These are phyloP conservation scores for Eupithecia subfuscata DNA, from an alignment of 2,888 invertebrate species.

Conservation along the genomic window DNA sequence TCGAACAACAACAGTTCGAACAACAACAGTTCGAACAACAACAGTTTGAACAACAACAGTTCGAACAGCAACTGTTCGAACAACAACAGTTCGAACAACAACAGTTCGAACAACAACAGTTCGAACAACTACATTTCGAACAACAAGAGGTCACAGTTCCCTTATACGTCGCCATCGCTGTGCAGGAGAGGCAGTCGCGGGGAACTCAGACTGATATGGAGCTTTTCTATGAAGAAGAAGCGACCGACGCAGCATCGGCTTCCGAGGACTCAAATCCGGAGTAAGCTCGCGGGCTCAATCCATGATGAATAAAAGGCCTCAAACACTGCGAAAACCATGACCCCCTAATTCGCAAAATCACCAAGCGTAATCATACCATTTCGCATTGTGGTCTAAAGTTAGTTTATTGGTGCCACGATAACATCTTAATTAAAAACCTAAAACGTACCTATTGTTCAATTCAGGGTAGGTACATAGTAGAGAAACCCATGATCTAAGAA, in stretches of 20 bases:
- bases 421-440: neutral
- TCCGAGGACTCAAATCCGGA: neutral
- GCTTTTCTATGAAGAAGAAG: neutral
- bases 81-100: too few species aligned
- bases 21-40: too few species aligned
- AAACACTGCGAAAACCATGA: neutral
- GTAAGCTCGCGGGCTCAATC: neutral
- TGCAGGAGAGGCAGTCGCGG: neutral
- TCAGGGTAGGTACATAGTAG: neutral
- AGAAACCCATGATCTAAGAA: neutral
- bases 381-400: neutral
- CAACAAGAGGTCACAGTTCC: neutral
- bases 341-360: neutral
- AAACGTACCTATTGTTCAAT: neutral
- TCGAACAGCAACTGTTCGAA: too few species aligned
- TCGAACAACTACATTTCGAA: neutral
- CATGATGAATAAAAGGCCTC: neutral
- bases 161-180: neutral
- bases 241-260: neutral
- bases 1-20: too few species aligned
- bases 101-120: too few species aligned
- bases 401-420: neutral
- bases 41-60: too few species aligned
- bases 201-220: constrained; percentile 18
- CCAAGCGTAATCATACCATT: neutral